phyloP scores from a whole-genome alignment of 2,797 vertebrate genomes.

The Helarctos malayanus region DNA sequence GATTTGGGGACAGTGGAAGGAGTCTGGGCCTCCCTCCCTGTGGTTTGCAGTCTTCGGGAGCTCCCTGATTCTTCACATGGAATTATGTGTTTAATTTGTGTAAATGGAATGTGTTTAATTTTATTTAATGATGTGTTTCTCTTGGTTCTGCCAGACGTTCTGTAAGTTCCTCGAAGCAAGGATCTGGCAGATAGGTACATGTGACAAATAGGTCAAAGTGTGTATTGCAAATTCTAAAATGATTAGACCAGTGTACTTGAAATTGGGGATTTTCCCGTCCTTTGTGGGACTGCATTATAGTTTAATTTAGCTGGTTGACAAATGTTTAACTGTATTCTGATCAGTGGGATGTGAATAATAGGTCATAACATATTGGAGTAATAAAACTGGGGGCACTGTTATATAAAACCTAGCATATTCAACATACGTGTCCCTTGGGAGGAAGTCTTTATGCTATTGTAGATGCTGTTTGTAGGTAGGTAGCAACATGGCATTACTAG shows the following conservation, averaged over 20 bases:
- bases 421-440: neutral
- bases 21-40: neutral
- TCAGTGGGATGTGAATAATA: slow-evolving; percentile 66
- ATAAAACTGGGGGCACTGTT: neutral
- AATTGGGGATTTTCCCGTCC: neutral
- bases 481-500: neutral
- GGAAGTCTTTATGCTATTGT: neutral
- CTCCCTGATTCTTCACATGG: neutral
- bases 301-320: slow-evolving; percentile 48
- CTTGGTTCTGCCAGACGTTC: neutral
- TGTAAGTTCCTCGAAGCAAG: neutral
- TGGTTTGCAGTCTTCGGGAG: neutral
- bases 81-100: neutral
- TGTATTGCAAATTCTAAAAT: neutral
- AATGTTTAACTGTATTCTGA: slow-evolving; percentile 71
- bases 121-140: neutral
- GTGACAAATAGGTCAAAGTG: neutral
- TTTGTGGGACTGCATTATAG: neutral
- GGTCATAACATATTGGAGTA: slow-evolving; percentile 7
- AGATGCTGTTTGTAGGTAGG: neutral
- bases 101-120: slow-evolving; percentile 8
- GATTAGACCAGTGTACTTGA: neutral
- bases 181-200: neutral
- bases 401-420: slow-evolving; percentile 11
- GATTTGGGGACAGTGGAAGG: neutral